Evolutionary conservation across 2,113 vertebrate genomes (phyloP).

Genomic region (Cavia aperea): DNA sequence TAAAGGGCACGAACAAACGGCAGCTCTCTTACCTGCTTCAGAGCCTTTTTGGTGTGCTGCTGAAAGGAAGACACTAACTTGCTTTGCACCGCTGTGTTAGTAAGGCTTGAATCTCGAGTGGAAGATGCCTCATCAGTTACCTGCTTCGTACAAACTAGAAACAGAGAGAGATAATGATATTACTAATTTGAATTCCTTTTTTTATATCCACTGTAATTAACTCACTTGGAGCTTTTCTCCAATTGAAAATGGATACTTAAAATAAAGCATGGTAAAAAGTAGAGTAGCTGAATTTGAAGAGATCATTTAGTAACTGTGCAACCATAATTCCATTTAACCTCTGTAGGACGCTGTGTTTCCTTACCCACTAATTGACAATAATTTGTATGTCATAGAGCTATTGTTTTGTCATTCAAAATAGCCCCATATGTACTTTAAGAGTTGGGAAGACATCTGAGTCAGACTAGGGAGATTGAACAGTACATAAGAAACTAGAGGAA

Average conservation of each 20-base stretch:
- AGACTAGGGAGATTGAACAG: not conserved
- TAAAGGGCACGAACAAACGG: not conserved
- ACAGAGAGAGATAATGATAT: slow-evolving; percentile 67
- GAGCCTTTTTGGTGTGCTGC: slow-evolving; percentile 88
- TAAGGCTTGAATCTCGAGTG: slow-evolving; percentile 79
- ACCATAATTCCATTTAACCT: not conserved
- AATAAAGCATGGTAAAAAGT: slow-evolving; percentile 52
- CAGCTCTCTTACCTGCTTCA: slow-evolving; percentile 82
- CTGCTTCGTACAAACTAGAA: slow-evolving; percentile 82
- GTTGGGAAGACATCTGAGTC: not conserved
- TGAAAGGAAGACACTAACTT: slow-evolving; percentile 87
- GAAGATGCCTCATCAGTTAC: slow-evolving; percentile 81
- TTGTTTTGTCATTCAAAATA: not conserved
- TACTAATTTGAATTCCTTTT: slow-evolving; percentile 71
- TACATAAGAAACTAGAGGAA: not conserved
- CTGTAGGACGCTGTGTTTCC: not conserved
- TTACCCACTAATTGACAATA: not conserved
- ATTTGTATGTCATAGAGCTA: not conserved
- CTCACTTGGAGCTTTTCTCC: slow-evolving; percentile 49
- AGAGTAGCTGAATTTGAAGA: not conserved
- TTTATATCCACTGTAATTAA: slow-evolving; percentile 65
- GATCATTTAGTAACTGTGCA: slow-evolving; percentile 9
- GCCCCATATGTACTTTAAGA: not conserved
- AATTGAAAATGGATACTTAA: slow-evolving; percentile 56
- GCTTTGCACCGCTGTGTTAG: slow-evolving; percentile 79